Base-by-base conservation (phyloP, 2,888 invertebrate species). In the Drosophila meridionalis region DNA sequence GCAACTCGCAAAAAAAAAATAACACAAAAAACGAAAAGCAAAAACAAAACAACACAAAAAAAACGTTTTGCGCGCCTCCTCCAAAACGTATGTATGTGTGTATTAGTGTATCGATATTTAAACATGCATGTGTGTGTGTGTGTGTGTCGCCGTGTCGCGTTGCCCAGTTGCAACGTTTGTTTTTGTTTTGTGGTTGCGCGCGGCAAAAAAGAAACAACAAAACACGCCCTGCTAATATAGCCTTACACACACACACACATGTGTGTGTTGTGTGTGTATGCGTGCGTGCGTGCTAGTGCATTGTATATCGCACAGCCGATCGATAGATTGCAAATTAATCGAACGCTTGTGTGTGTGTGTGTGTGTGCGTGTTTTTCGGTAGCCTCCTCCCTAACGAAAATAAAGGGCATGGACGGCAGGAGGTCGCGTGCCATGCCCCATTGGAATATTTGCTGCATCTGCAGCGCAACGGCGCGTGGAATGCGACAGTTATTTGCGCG, bases 61-160 rank as follows among this genome's bases (percentile, higher is more conserved):
- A 56, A 77, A 73, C 76, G 63, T 69, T 79, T 80, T 73, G 82
- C 80, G 71, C 79, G 79, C 71, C 76, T 80, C 67, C 78, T 69
- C 61, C 74, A 47, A 69, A 71, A 36, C 66, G 61, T 59, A 62
- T 45, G 79, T 69, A 62, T 45, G 79, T 69, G 77, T 73, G 64
- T 64, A 34, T 55, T 48, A 69, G 73, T 70, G 50, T 60, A 47
- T 69, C 28, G 64, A 38, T 50, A 50, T 60, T 60, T 62, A 43
- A 43, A 32, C 6, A 28, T 7, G 4, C 0, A 12, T 71, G 63
- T 64, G 66, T 70, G 38, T 72, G 60, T 70, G 66, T 76, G 69
- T 68, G 57, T 71, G 69, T 63, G 71, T 69, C 32, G 48, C 40
- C 14, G 40, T 63, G 63, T 69, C 59, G 65, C 61, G 56, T 68